phyloP scores from a whole-genome alignment of 2,113 vertebrate genomes.

The Phaethornis superciliosus region DNA sequence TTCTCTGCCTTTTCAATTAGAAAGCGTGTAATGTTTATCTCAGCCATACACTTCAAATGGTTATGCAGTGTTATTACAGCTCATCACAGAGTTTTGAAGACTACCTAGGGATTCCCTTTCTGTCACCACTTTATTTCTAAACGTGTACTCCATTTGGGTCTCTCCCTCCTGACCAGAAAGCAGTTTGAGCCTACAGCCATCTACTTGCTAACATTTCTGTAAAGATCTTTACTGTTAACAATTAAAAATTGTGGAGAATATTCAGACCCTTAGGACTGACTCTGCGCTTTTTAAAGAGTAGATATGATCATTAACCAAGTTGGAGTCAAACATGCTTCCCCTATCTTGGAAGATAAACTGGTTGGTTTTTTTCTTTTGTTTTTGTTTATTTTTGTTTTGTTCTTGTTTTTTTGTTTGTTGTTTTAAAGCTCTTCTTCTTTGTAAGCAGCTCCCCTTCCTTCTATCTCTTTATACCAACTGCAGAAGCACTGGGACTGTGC shows the following conservation, averaged over 20 bases:
- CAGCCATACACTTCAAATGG: background rate
- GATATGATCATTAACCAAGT: background rate
- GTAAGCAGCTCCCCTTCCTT: background rate
- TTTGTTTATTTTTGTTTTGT: fast-evolving
- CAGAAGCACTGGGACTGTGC: background rate
- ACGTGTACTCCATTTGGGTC: background rate
- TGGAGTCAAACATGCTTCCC: background rate
- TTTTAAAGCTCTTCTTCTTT: background rate
- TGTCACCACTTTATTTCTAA: background rate
- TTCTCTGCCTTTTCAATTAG: background rate
- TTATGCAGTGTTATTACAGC: background rate
- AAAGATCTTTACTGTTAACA: background rate
- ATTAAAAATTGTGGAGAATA: background rate
- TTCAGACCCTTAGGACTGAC: background rate
- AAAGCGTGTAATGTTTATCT: background rate
- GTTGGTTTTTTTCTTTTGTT: too few relatives aligned
- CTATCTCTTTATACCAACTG: background rate
- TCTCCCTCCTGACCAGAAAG: background rate
- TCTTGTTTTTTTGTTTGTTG: fast-evolving
- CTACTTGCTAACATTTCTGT: background rate
- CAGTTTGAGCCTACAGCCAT: background rate
- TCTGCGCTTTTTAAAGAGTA: background rate
- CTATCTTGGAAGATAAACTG: background rate
- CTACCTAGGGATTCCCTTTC: background rate
- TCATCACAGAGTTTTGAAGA: background rate